Evolutionary conservation across 1,140 invertebrate species (phyloP).

Genomic region (Halyomorpha halys): DNA sequence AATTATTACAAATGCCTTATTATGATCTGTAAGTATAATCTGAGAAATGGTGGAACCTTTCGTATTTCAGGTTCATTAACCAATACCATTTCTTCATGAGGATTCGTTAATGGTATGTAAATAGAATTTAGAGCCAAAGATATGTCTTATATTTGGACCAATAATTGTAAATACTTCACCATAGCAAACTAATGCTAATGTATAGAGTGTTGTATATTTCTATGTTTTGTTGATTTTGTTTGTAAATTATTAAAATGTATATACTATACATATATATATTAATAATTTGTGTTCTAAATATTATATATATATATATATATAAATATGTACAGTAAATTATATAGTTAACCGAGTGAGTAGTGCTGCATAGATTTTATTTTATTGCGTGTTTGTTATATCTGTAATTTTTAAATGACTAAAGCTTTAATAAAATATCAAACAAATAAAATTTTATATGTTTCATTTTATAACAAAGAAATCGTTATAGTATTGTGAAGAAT

Average conservation of each 20-base stretch:
- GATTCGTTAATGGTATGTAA: not conserved
- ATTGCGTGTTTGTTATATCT: slow-evolving; percentile 15
- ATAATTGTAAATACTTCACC: slow-evolving; percentile 4
- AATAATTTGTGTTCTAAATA: slow-evolving; percentile 9
- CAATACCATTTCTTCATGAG: too few relatives aligned
- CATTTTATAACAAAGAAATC: slow-evolving; percentile 11
- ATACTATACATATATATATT: slow-evolving; percentile 14
- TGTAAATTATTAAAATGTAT: slow-evolving; percentile 12
- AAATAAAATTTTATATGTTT: slow-evolving; percentile 16
- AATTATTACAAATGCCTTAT: too few relatives aligned
- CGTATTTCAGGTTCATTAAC: too few relatives aligned
- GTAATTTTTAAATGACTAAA: slow-evolving; percentile 20
- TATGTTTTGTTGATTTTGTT: slow-evolving; percentile 13
- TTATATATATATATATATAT: slow-evolving; percentile 20
- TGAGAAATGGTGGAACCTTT: too few relatives aligned
- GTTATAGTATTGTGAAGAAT: slow-evolving; percentile 10
- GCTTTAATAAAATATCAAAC: slow-evolving; percentile 20
- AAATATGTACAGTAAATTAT: slow-evolving; percentile 22
- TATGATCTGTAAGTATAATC: too few relatives aligned
- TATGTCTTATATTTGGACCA: slow-evolving; percentile 18
- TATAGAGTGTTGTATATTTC: slow-evolving; percentile 21
- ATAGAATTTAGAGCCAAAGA: slow-evolving; percentile 13
- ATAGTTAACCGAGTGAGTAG: slow-evolving; percentile 17
- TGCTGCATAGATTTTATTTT: slow-evolving; percentile 21
- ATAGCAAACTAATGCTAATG: not conserved